Percentiles rank a stretch among this genome's conserved stretches.
These are phyloP conservation scores for Cephus rjabovi DNA, from an alignment of 2,888 invertebrate species.

Conservation along the genomic window DNA sequence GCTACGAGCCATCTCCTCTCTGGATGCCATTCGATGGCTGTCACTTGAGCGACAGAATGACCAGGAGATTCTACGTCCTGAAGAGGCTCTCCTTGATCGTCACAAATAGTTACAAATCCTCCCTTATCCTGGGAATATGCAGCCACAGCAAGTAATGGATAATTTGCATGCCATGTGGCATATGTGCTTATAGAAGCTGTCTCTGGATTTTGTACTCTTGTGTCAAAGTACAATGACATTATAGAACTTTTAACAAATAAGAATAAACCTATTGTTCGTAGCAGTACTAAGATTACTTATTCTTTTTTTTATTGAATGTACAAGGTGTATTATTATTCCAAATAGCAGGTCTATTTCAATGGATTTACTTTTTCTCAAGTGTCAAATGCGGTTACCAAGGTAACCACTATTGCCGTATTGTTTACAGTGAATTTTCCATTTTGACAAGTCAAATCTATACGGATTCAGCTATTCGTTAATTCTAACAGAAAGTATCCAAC, in stretches of 20 bases:
- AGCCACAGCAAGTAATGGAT: constrained; percentile 86
- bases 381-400: too few relatives aligned
- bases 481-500: too few relatives aligned
- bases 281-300: too few relatives aligned
- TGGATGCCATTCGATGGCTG: constrained; percentile 91
- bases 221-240: constrained; percentile 89
- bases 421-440: too few relatives aligned
- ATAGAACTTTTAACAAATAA: constrained; percentile 26
- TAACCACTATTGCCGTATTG: too few relatives aligned
- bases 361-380: too few relatives aligned
- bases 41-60: constrained; percentile 82
- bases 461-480: too few relatives aligned
- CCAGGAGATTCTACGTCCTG: constrained; percentile 82
- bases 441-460: too few relatives aligned
- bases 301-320: too few relatives aligned
- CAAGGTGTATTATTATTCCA: too few relatives aligned
- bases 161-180: constrained; percentile 84
- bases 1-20: constrained; percentile 82
- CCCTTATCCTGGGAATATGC: constrained; percentile 90
- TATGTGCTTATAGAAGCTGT: constrained; percentile 83
- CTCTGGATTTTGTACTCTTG: constrained; percentile 82
- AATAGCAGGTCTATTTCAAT: too few relatives aligned
- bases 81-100: constrained; percentile 84
- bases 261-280: constrained; percentile 4
- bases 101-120: constrained; percentile 88